A percentile compares a stretch with the other conserved stretches of the same genome.
Evolutionary conservation across 2,797 vertebrate genomes (phyloP).

Genomic region (Siniperca obscura): DNA sequence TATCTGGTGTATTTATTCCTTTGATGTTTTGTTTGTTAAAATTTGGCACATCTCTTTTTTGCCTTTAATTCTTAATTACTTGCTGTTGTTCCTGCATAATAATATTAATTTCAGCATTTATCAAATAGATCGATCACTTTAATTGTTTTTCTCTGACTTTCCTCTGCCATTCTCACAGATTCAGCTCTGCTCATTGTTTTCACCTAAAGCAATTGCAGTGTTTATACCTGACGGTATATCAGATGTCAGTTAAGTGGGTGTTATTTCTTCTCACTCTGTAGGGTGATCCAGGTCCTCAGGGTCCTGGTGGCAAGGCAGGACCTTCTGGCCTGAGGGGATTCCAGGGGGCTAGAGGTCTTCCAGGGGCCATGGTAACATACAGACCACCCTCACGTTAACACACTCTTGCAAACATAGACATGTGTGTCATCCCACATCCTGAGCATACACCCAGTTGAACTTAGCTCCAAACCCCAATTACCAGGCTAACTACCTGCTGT

Average conservation of each 20-base stretch:
- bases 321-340: conserved; percentile 95
- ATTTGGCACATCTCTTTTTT: conserved; percentile 11
- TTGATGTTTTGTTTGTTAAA: conserved; percentile 10
- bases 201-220: conserved; percentile 13
- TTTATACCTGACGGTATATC: conserved; percentile 6
- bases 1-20: not conserved
- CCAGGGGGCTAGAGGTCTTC: conserved; percentile 94
- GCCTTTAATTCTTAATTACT: conserved; percentile 27
- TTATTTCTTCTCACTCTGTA: conserved; percentile 63
- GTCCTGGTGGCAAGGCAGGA: conserved; percentile 91
- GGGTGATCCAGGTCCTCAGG: conserved; percentile 96
- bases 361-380: conserved; percentile 90
- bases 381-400: conserved; percentile 39
- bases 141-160: conserved; percentile 26
- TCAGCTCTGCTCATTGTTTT: conserved; percentile 28
- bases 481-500: conserved; percentile 75
- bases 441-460: conserved; percentile 44
- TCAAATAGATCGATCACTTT: conserved; percentile 29
- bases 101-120: conserved; percentile 41
- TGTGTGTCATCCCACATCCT: conserved; percentile 37
- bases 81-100: conserved; percentile 33
- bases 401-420: conserved; percentile 25
- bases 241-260: conserved; percentile 15
- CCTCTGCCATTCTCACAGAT: not conserved
- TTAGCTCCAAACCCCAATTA: conserved; percentile 69